Evolutionary conservation across 2,888 invertebrate genomes (phyloP).

Genomic region (Bruchidius siliquastri): DNA sequence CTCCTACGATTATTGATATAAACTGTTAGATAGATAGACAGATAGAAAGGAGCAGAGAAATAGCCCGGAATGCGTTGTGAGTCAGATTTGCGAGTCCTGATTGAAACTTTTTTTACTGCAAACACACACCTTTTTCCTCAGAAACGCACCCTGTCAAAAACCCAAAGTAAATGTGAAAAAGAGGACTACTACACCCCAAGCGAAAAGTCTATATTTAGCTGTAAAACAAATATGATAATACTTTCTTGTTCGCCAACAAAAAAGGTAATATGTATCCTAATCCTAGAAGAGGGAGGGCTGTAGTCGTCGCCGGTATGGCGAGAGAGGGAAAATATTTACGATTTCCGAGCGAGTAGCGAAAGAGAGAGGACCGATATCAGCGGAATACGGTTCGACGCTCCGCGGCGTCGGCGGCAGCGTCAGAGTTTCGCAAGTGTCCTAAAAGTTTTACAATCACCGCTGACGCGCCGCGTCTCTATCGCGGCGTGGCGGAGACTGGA

Average conservation of each 20-base stretch:
- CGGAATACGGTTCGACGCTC: constrained; percentile 28
- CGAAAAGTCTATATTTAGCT: not conserved
- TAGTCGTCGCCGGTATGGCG: constrained; percentile 17
- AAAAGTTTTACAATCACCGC: constrained; percentile 59
- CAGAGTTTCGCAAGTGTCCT: constrained; percentile 56
- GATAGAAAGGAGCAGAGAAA: no score
- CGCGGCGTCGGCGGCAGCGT: constrained; percentile 37
- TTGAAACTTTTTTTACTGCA: no score
- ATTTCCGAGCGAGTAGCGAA: constrained; percentile 36
- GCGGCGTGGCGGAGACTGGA: constrained; percentile 14
- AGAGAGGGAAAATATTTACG: constrained; percentile 40
- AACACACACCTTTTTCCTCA: no score
- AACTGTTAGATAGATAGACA: no score
- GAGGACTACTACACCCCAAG: not conserved
- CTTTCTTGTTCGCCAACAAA: not conserved
- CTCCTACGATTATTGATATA: no score
- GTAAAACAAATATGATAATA: constrained; percentile 6
- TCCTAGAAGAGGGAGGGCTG: constrained; percentile 15
- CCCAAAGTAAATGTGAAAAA: not conserved
- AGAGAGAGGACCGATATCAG: constrained; percentile 14
- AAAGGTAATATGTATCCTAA: not conserved
- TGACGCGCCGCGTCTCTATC: constrained; percentile 22
- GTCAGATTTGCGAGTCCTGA: no score
- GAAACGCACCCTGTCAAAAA: no score
- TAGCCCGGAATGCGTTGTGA: no score